Conservation (phyloP, 2,113 vertebrate species). For the Pholis gunnellus region DNA sequence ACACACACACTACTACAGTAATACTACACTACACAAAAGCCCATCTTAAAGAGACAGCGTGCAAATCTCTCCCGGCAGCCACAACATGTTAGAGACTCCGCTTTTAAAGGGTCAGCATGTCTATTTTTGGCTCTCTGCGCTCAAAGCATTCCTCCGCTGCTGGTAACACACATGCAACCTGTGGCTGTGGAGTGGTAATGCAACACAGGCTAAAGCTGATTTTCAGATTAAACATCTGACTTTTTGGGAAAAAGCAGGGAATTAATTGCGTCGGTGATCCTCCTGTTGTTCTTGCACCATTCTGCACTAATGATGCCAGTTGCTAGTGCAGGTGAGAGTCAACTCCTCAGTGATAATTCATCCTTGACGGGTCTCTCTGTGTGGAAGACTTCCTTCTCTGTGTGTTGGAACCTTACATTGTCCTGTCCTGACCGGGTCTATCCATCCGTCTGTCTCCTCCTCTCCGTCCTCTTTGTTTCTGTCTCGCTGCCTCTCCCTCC, state of each 20-base stretch:
- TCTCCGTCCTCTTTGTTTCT: slow-evolving; percentile 25
- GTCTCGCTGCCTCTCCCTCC: slow-evolving; percentile 20
- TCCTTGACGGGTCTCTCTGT: not conserved
- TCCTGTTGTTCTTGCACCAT: slow-evolving; percentile 2
- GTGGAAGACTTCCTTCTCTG: not conserved
- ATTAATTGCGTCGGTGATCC: not conserved
- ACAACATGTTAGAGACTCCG: slow-evolving; percentile 65
- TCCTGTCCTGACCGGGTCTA: slow-evolving; percentile 22
- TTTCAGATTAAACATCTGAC: slow-evolving; percentile 1
- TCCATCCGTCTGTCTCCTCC: slow-evolving; percentile 6
- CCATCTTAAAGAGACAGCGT: slow-evolving; percentile 83
- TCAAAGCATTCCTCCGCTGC: slow-evolving; percentile 49
- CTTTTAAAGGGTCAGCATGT: slow-evolving; percentile 71
- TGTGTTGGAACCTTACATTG: slow-evolving; percentile 29
- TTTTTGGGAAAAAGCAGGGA: not conserved
- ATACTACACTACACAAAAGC: slow-evolving; percentile 65
- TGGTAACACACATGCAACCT: slow-evolving; percentile 66
- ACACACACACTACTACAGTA: slow-evolving; percentile 47
- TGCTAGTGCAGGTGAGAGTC: slow-evolving; percentile 5
- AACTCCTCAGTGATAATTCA: not conserved
- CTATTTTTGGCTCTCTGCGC: slow-evolving; percentile 75
- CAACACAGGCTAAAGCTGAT: slow-evolving; percentile 31
- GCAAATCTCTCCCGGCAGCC: slow-evolving; percentile 58
- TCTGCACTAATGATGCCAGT: slow-evolving; percentile 18
- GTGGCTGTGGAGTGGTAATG: slow-evolving; percentile 54